phyloP scores from a whole-genome alignment of 2,113 vertebrate genomes.

The Upupa epops region DNA sequence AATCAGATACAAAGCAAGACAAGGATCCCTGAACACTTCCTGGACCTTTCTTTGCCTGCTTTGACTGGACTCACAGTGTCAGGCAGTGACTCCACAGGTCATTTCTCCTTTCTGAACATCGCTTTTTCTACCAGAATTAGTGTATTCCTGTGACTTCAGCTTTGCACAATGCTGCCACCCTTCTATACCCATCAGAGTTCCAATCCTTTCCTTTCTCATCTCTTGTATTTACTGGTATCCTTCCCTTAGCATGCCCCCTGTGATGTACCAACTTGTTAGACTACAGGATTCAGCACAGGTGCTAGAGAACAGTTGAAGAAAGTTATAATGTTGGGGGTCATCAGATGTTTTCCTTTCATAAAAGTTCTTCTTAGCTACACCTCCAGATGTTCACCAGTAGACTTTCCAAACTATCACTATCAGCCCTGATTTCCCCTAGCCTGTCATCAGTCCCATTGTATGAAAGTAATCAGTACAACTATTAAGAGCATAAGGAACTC shows the following conservation, averaged over 20 bases:
- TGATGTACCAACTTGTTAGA: neutral
- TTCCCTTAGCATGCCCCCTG: neutral
- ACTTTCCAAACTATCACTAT: neutral
- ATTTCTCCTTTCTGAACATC: neutral
- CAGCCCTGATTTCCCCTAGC: neutral
- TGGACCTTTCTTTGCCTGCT: slow-evolving; percentile 21
- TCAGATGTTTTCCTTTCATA: slow-evolving; percentile 21
- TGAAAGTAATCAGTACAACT: neutral
- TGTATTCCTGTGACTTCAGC: neutral
- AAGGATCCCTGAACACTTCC: neutral
- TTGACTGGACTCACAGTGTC: neutral
- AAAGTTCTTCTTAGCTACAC: slow-evolving; percentile 17
- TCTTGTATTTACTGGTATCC: neutral
- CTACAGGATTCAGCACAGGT: slow-evolving; percentile 19
- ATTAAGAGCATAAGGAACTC: neutral
- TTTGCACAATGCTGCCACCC: neutral
- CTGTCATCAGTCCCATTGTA: neutral
- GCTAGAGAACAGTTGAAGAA: neutral
- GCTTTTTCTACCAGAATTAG: neutral
- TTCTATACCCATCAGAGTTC: neutral
- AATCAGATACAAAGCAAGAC: slow-evolving; percentile 41
- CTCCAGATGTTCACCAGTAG: slow-evolving; percentile 23
- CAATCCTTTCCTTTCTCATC: neutral
- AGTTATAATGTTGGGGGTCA: neutral
- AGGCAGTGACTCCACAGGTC: neutral